Conservation (phyloP, 2,113 vertebrate genomes). For the Poecilia latipinna region DNA sequence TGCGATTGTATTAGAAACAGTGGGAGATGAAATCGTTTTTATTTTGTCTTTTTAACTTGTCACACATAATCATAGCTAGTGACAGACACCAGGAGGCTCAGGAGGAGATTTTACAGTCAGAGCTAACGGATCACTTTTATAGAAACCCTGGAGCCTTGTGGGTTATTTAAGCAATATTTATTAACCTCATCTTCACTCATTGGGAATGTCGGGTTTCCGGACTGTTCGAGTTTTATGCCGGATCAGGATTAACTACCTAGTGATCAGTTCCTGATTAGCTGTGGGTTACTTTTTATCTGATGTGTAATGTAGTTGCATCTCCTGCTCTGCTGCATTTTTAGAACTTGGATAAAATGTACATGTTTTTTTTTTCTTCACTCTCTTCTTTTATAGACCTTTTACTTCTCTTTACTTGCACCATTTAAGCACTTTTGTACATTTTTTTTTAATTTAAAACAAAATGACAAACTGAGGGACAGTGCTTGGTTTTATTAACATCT, state of each 20-base stretch:
- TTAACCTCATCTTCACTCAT: conserved; percentile 88
- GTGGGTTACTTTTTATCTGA: conserved; percentile 68
- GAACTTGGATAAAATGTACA: conserved; percentile 79
- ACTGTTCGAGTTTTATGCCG: conserved; percentile 28
- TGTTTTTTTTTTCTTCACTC: conserved; percentile 48
- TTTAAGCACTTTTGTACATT: conserved; percentile 93
- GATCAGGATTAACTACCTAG: conserved; percentile 73
- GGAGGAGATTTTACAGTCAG: conserved; percentile 39
- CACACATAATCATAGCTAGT: conserved; percentile 29
- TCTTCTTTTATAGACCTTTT: conserved; percentile 69
- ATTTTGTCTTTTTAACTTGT: conserved; percentile 26
- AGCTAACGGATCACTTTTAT: conserved; percentile 50
- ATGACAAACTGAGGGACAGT: conserved; percentile 81
- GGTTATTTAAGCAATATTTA: conserved; percentile 98
- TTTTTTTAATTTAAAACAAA: conserved; percentile 83
- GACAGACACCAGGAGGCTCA: conserved; percentile 13
- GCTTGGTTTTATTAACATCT: conserved; percentile 79
- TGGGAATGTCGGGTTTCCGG: conserved; percentile 58
- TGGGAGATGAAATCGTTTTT: conserved; percentile 37
- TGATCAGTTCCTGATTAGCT: conserved; percentile 77
- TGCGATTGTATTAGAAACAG: conserved; percentile 65
- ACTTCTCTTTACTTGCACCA: conserved; percentile 84
- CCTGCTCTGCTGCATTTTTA: conserved; percentile 74
- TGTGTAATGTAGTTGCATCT: conserved; percentile 81
- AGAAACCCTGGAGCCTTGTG: conserved; percentile 80